Conservation (phyloP, 2,888 invertebrate genomes). For the Parapristionchus giblindavisi region DNA sequence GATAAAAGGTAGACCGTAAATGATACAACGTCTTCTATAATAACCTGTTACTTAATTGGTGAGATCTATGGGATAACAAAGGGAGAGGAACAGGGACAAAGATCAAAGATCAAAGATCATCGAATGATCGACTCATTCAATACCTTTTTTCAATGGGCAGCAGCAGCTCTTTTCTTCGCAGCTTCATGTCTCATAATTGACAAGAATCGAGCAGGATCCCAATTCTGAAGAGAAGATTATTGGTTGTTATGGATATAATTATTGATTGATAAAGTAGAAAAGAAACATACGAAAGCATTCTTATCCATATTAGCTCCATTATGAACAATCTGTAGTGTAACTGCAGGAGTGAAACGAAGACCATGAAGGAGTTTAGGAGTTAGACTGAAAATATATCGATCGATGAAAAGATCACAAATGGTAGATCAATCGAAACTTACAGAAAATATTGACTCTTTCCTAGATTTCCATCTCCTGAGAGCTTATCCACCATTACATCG, state of each 20-base stretch:
- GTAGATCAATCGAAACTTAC: slow-evolving; percentile 45
- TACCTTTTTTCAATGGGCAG: neutral
- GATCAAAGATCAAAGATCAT: neutral
- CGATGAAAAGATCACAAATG: slow-evolving; percentile 21
- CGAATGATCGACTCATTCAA: neutral
- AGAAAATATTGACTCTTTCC: slow-evolving; percentile 66
- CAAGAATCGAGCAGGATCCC: slow-evolving; percentile 22
- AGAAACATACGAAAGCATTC: slow-evolving; percentile 23
- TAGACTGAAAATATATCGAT: slow-evolving; percentile 42
- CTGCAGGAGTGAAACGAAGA: slow-evolving; percentile 56
- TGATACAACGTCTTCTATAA: neutral
- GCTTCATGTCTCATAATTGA: slow-evolving; percentile 7
- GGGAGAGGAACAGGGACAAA: neutral
- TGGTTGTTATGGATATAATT: neutral
- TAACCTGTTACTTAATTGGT: too few species aligned
- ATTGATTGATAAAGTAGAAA: slow-evolving; percentile 10
- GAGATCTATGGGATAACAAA: neutral
- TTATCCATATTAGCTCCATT: slow-evolving; percentile 35
- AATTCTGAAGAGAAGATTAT: slow-evolving; percentile 25
- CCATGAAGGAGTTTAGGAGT: slow-evolving; percentile 59
- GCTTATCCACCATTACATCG: slow-evolving; percentile 65
- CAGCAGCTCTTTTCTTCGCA: neutral
- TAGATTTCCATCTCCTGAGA: slow-evolving; percentile 55
- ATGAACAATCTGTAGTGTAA: slow-evolving; percentile 51
- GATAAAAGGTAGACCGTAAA: too few species aligned